Evolutionary conservation across 2,888 invertebrate genomes (phyloP).

Genomic region (Eretmocerus hayati): DNA sequence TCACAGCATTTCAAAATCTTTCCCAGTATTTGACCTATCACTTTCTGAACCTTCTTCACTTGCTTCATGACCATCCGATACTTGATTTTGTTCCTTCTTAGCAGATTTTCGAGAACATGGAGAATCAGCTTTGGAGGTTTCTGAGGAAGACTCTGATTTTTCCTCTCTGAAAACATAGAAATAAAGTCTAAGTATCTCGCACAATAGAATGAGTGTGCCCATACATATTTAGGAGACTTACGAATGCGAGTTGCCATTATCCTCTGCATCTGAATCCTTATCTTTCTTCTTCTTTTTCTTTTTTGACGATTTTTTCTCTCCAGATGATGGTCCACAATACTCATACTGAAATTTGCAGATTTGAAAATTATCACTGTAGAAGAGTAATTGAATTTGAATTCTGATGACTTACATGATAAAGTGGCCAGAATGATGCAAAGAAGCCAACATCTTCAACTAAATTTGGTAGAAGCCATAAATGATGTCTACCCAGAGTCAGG

Average conservation of each 20-base stretch:
- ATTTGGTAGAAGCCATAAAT: constrained; percentile 98
- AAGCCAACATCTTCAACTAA: constrained; percentile 98
- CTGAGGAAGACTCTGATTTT: constrained; percentile 22
- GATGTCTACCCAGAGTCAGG: constrained; percentile 79
- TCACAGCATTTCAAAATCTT: constrained; percentile 81
- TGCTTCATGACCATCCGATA: constrained; percentile 36
- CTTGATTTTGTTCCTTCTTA: constrained; percentile 23
- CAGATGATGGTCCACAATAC: constrained; percentile 57
- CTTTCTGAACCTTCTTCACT: constrained; percentile 61
- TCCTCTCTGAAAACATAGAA: constrained; percentile 21
- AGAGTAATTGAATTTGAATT: too few species aligned
- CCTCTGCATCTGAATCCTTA: constrained; percentile 74
- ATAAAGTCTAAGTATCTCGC: too few species aligned
- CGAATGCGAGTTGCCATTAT: constrained; percentile 49
- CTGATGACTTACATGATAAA: constrained; percentile 66
- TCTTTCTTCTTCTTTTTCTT: constrained; percentile 72
- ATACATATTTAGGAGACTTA: constrained; percentile 22
- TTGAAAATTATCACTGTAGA: constrained; percentile 27
- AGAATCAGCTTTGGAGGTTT: constrained; percentile 23
- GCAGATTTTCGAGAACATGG: constrained; percentile 25
- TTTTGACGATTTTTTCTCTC: constrained; percentile 53
- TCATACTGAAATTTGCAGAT: constrained; percentile 57
- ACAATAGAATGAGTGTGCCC: neutral
- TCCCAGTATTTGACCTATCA: constrained; percentile 75
- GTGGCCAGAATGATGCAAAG: constrained; percentile 96